Percentiles rank a stretch among this genome's conserved stretches.
phyloP scores from a whole-genome alignment of 2,113 vertebrate species.

The Syngnathoides biaculeatus region DNA sequence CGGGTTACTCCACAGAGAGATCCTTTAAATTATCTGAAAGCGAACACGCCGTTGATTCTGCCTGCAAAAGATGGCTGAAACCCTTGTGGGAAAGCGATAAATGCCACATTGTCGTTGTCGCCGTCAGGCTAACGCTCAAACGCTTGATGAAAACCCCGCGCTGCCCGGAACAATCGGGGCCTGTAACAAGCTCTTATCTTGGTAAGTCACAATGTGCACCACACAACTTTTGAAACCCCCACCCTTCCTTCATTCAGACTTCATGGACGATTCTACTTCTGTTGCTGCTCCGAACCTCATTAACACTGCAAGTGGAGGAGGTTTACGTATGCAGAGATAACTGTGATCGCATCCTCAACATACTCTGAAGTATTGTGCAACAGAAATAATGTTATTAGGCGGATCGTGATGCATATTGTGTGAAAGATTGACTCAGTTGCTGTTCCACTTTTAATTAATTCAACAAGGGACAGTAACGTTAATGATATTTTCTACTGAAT shows the following conservation, averaged over 20 bases:
- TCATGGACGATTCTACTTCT: slow-evolving; percentile 45
- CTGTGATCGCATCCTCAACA: background rate
- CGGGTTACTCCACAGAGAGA: slow-evolving; percentile 30
- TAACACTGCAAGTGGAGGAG: slow-evolving; percentile 25
- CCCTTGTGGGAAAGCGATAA: slow-evolving; percentile 57
- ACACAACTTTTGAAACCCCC: slow-evolving; percentile 19
- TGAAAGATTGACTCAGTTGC: slow-evolving; percentile 18
- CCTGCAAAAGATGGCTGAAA: slow-evolving; percentile 53
- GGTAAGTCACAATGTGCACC: slow-evolving; percentile 25
- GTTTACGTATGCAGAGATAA: slow-evolving; percentile 14
- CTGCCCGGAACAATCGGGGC: slow-evolving; percentile 55
- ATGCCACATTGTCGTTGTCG: slow-evolving; percentile 43
- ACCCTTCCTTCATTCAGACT: slow-evolving; percentile 30
- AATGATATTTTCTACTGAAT: background rate
- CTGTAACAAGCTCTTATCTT: slow-evolving; percentile 51
- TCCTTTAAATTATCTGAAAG: slow-evolving; percentile 47
- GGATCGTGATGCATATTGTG: slow-evolving; percentile 9
- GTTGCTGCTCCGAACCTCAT: slow-evolving; percentile 35
- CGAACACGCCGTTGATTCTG: slow-evolving; percentile 51
- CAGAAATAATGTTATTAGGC: slow-evolving; percentile 21
- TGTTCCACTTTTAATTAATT: slow-evolving; percentile 40
- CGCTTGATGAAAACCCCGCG: slow-evolving; percentile 53
- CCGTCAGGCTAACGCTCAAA: slow-evolving; percentile 50
- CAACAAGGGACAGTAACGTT: slow-evolving; percentile 28
- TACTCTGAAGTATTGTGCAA: background rate